Evolutionary conservation across 2,797 vertebrate species (phyloP).

Genomic region (Monodelphis domestica): DNA sequence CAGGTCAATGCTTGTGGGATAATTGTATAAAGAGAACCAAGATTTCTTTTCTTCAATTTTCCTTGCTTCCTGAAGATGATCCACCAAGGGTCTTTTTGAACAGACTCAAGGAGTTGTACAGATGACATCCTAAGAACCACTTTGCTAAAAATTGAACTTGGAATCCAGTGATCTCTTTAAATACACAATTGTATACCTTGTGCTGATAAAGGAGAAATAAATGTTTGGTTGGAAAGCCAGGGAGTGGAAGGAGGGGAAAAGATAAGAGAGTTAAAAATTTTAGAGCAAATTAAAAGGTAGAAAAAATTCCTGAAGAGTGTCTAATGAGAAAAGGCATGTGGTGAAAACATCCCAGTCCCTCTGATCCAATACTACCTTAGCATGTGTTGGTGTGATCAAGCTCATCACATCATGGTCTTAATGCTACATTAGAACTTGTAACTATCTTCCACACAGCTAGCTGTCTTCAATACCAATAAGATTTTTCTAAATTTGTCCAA

Average conservation of each 20-base stretch:
- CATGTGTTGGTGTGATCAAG: not conserved
- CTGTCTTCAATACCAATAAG: not conserved
- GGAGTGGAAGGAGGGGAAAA: not conserved
- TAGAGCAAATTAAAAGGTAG: conserved; percentile 52
- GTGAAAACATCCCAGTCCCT: conserved; percentile 7
- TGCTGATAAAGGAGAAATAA: not conserved
- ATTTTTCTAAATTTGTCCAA: conserved; percentile 8
- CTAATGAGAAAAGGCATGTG: conserved; percentile 28
- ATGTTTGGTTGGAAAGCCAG: not conserved
- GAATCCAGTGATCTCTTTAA: conserved; percentile 33
- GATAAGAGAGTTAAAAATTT: not conserved
- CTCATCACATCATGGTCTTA: not conserved
- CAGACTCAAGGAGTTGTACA: conserved; percentile 66
- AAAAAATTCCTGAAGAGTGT: not conserved
- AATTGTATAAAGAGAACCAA: conserved; percentile 75
- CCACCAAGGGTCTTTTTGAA: conserved; percentile 67
- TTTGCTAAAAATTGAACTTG: conserved; percentile 42
- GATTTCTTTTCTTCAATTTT: conserved; percentile 63
- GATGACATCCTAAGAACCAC: conserved; percentile 67
- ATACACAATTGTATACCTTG: conserved; percentile 27
- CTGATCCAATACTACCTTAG: not conserved
- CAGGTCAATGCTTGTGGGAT: conserved; percentile 69
- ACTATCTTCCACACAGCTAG: conserved; percentile 11
- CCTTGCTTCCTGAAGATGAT: conserved; percentile 73
- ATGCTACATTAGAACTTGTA: conserved; percentile 12